Percentiles rank a stretch among this genome's conserved stretches.
These are phyloP conservation scores for Matsumurasca onukii DNA, from an alignment of 1,140 invertebrate species.

Conservation along the genomic window DNA sequence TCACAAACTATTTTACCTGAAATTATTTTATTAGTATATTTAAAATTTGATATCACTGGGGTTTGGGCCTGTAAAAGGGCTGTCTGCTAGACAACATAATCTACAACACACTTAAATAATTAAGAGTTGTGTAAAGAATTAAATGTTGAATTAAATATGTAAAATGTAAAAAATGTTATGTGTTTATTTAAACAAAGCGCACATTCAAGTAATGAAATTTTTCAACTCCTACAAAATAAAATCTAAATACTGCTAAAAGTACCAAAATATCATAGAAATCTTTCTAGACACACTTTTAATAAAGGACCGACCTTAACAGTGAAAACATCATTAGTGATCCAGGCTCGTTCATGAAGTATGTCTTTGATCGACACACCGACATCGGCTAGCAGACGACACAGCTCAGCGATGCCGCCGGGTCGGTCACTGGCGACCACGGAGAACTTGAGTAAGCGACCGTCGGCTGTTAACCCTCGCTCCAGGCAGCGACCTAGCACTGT, in stretches of 20 bases:
- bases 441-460: slow-evolving; percentile 84
- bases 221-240: background rate
- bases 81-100: background rate
- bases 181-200: too few relatives aligned
- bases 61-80: background rate
- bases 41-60: background rate
- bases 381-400: slow-evolving; percentile 68
- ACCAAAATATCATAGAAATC: background rate
- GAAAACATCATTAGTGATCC: slow-evolving; percentile 86
- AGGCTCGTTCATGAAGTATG: slow-evolving; percentile 91
- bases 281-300: background rate
- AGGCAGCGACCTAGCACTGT: slow-evolving; percentile 79
- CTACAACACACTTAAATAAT: background rate
- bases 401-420: slow-evolving; percentile 83
- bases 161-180: too few relatives aligned
- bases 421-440: slow-evolving; percentile 79
- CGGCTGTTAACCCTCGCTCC: slow-evolving; percentile 85
- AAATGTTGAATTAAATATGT: too few relatives aligned
- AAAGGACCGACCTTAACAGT: slow-evolving; percentile 62
- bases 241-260: background rate
- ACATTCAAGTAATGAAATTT: too few relatives aligned
- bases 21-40: slow-evolving; percentile 38
- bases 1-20: slow-evolving; percentile 80
- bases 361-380: slow-evolving; percentile 91
- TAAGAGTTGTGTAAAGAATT: background rate